Evolutionary conservation across 2,888 invertebrate genomes (phyloP).

Genomic region (Leptopilina drosophilae): DNA sequence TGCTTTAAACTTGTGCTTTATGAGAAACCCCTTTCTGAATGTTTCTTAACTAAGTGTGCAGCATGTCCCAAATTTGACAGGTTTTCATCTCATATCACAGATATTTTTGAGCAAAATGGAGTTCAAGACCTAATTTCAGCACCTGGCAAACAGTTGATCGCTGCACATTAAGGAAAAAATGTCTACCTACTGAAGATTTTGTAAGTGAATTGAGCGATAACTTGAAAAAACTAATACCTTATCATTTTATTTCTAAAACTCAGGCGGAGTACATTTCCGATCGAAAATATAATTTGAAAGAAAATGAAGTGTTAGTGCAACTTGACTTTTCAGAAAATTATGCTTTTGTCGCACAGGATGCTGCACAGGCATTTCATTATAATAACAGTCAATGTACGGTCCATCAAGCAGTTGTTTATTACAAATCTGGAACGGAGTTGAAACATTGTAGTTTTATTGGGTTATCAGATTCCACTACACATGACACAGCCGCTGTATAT

Average conservation of each 20-base stretch:
- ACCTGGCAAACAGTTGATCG: conserved; percentile 43
- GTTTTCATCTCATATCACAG: conserved; percentile 31
- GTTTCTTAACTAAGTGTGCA: conserved; percentile 37
- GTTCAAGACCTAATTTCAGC: conserved; percentile 41
- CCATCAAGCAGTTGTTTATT: too few relatives aligned
- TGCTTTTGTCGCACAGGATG: too few relatives aligned
- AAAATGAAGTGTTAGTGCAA: conserved; percentile 39
- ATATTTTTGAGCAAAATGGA: conserved; percentile 30
- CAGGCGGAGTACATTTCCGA: conserved; percentile 30
- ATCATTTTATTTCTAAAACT: conserved; percentile 29
- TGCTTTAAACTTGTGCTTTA: conserved; percentile 37
- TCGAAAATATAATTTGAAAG: conserved; percentile 30
- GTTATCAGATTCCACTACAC: too few relatives aligned
- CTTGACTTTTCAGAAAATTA: conserved; percentile 41
- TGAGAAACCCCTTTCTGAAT: conserved; percentile 16
- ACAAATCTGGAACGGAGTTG: too few relatives aligned
- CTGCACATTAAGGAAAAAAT: background rate
- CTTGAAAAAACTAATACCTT: conserved; percentile 20
- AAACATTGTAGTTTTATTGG: too few relatives aligned
- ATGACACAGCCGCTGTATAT: too few relatives aligned
- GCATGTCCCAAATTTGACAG: conserved; percentile 34
- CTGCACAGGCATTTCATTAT: too few relatives aligned
- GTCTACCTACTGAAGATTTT: conserved; percentile 37
- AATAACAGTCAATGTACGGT: too few relatives aligned
- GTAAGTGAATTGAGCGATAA: background rate